Conservation (phyloP, 2,888 invertebrate species). For the Eupithecia inturbata region DNA sequence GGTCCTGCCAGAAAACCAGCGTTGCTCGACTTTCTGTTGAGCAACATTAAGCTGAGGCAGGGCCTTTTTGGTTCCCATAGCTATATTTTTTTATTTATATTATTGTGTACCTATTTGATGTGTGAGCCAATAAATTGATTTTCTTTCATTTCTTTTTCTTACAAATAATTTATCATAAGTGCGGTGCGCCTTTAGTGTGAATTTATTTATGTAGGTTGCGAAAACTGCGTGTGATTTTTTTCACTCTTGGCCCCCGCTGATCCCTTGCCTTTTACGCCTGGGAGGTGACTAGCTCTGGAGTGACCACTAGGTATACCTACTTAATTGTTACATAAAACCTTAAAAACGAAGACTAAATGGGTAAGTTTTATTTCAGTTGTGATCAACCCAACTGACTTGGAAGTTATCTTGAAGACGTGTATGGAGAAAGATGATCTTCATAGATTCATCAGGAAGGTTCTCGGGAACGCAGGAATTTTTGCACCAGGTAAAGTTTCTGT, state of each 20-base stretch:
- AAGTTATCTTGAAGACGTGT: constrained; percentile 69
- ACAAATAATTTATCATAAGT: too few species aligned
- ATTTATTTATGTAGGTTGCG: not conserved
- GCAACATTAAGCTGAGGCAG: too few species aligned
- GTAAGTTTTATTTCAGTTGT: constrained; percentile 55
- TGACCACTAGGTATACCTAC: not conserved
- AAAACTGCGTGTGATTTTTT: not conserved
- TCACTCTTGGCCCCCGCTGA: not conserved
- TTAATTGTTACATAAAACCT: not conserved
- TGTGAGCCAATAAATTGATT: too few species aligned
- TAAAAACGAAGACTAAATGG: not conserved
- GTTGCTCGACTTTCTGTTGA: too few species aligned
- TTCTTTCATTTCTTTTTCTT: too few species aligned
- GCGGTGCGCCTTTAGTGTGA: not conserved
- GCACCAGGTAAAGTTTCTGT: constrained; percentile 62
- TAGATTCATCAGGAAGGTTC: constrained; percentile 60
- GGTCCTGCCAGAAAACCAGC: too few species aligned
- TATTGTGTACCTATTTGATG: too few species aligned
- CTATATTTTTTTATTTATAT: too few species aligned
- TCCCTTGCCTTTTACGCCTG: not conserved
- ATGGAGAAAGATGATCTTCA: constrained; percentile 74
- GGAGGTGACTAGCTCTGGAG: not conserved
- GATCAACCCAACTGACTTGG: constrained; percentile 66
- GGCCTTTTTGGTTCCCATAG: too few species aligned
- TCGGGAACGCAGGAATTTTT: constrained; percentile 69